Percentiles rank a stretch among this genome's conserved stretches.
These are phyloP conservation scores for Didymodactylos carnosus DNA, from an alignment of 2,888 invertebrate species.

Conservation along the genomic window DNA sequence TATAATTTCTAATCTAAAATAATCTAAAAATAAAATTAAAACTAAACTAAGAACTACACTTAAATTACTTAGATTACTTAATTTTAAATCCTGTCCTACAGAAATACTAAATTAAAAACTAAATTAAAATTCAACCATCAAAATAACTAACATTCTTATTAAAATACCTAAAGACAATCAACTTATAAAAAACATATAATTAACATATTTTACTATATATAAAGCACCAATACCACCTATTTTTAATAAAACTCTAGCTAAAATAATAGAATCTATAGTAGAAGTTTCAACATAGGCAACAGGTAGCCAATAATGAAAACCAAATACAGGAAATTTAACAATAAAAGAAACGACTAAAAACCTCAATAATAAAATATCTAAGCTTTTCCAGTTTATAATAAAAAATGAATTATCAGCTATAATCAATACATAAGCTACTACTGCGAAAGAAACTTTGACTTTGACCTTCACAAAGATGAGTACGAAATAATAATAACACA, in stretches of 20 bases:
- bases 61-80: neutral
- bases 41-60: neutral
- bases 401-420: too few species aligned
- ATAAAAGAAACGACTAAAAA: slow-evolving; percentile 40
- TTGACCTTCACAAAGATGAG: too few species aligned
- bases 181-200: neutral
- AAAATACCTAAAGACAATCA: neutral
- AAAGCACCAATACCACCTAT: slow-evolving; percentile 33
- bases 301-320: slow-evolving; percentile 50
- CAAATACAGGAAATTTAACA: slow-evolving; percentile 51
- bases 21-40: neutral
- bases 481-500: too few species aligned
- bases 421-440: too few species aligned
- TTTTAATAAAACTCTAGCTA: slow-evolving; percentile 52
- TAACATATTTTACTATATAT: neutral
- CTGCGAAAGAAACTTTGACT: too few species aligned
- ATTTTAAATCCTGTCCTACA: neutral
- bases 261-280: slow-evolving; percentile 51
- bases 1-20: too few species aligned
- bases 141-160: neutral
- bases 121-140: neutral
- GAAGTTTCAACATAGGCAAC: slow-evolving; percentile 58
- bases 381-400: too few species aligned
- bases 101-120: neutral
- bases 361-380: too few species aligned